These are phyloP conservation scores for Dicrostonyx torquatus DNA, from an alignment of 2,797 vertebrate species.

Conservation along the genomic window DNA sequence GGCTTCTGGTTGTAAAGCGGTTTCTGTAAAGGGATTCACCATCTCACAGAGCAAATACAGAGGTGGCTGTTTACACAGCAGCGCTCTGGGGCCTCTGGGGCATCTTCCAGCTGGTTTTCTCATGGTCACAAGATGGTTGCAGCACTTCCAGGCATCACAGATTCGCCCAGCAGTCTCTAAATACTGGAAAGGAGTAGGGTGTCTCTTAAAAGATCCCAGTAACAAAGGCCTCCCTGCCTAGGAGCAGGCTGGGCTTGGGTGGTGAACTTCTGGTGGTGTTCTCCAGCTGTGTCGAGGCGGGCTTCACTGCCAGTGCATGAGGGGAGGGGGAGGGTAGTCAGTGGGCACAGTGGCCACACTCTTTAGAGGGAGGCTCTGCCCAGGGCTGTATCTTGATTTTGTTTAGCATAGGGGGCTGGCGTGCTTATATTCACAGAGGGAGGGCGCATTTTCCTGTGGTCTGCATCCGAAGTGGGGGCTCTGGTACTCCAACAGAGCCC, in stretches of 20 bases:
- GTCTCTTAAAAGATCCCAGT: not conserved
- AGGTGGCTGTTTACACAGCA: not conserved
- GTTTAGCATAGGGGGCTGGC: not conserved
- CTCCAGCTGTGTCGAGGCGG: not conserved
- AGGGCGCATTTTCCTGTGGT: not conserved
- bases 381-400: not conserved
- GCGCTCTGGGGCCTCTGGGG: not conserved
- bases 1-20: not conserved
- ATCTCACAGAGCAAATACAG: not conserved
- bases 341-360: fast-evolving
- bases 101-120: not conserved
- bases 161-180: not conserved
- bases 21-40: not conserved
- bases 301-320: not conserved
- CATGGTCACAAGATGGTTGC: not conserved
- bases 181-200: not conserved
- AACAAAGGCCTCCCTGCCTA: not conserved
- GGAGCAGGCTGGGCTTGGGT: not conserved
- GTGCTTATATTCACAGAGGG: not conserved
- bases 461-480: not conserved
- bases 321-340: fast-evolving
- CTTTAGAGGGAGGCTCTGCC: not conserved
- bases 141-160: not conserved
- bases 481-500: too few relatives aligned
- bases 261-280: not conserved